Evolutionary conservation across 2,888 invertebrate species (phyloP), one percentile per base, ranked within the genome.

Genomic region (Dorcus hopei): DNA sequence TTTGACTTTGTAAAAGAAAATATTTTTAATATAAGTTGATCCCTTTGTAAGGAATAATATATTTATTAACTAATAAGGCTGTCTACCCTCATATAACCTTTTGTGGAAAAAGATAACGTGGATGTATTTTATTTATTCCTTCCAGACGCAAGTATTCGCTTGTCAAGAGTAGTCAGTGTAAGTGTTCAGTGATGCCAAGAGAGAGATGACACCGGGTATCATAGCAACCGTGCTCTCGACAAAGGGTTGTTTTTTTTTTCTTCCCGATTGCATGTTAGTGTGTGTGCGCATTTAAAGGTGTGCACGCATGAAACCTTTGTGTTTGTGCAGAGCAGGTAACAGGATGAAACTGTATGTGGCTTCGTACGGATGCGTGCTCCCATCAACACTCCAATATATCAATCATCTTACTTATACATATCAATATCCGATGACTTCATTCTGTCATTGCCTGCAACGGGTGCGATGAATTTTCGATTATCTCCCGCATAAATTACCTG

Each of bases 321-420:
- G 67, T 70, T 74, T 74, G 73, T 70, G 71, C 73, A 72, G 65
- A 70, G 71, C 74, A 73, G 75, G 74, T 74, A 74, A 69, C 65
- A 62, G 69, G 65, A 67, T 70, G 70, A 72, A 70, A 69, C 70
- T 70, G 70, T 42, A 57, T 55, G 43, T 48, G 49, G 45, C 45
- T 58, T 55, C 43, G 52, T 51, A 57, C 54, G 52, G 57, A 52
- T 58, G 58, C 58, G 23, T 63, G 61, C 54, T 47, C 62, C 50
- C 61, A 61, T 72, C 72, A 73, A 70, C 74, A 74, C 75, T 74
- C 71, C 69, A 73, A 74, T 75, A 75, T 73, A 78, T 77, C 77
- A 77, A 77, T 77, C 77, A 77, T 66, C 69, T 74, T 71, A 74
- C 74, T 33, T 33, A 33, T 33, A 74, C 74, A 72, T 75, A 76